Evolutionary conservation across 2,888 invertebrate species (phyloP), one percentile per base, ranked within the genome.

Genomic region (Augochlorella aurata): DNA sequence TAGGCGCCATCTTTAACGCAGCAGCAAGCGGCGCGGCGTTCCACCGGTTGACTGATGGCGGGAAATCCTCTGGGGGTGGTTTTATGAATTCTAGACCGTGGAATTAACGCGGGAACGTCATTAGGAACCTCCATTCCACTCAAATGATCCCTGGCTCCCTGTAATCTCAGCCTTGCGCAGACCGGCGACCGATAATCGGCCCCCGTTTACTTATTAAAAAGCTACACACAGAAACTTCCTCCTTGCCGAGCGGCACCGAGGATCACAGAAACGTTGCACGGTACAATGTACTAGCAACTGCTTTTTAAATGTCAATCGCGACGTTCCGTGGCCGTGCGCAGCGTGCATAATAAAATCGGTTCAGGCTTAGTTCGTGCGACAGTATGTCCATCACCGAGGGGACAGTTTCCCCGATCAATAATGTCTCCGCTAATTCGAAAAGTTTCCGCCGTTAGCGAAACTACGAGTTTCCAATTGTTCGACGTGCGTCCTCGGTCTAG

Each of bases 1-100:
- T 79, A 71, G 75, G 47, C 74, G 77, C 82, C 81, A 79, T 86
- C 47, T 84, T 81, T 21, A 54, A 38, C 58, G 45, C 67, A 61
- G 49, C 58, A 16, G 14, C 45, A 29, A 29, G 38, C 16, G 29
- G 58, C 14, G 21, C 58, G 29, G 29, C 63, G 80, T 75, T 80
- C 52, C 80, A 49, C 71, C 72, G 45, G 29, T 69, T 21, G 73
- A 73, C 69, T 65, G 67, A 76, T 70, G 73, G 66, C 68, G 61
- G 74, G 70, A 83, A 75, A 83, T 63, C 67, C 50, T 29, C 9
- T 21, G 45, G 29, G 54, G 67, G 54, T 74, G 67, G 67, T 74
- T 77, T 81, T 49, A 50, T 73, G 77, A 44, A 69, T 81, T 54
- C 69, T 47, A 61, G 29, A 18, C 61, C 24, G 54, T 58, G 74